Percentiles rank a stretch among this genome's conserved stretches.
These are phyloP conservation scores for Sander lucioperca DNA, from an alignment of 2,113 vertebrate genomes.

Conservation along the genomic window DNA sequence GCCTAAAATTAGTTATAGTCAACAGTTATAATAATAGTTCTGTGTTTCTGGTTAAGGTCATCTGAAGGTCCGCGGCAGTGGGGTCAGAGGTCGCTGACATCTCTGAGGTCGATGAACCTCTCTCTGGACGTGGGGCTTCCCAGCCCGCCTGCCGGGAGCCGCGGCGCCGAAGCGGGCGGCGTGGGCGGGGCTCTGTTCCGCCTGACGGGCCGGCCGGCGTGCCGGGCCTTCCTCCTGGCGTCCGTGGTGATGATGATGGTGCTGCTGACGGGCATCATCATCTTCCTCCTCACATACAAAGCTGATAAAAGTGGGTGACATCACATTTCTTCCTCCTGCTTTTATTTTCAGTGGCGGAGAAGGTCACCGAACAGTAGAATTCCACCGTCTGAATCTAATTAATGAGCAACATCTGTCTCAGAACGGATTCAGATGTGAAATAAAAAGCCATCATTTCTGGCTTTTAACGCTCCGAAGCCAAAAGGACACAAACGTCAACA, in stretches of 20 bases:
- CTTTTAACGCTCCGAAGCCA: no score
- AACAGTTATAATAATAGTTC: neutral
- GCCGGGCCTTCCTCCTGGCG: slow-evolving; percentile 64
- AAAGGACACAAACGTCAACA: no score
- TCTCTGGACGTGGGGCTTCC: slow-evolving; percentile 81
- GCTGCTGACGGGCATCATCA: slow-evolving; percentile 67
- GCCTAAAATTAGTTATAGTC: no score
- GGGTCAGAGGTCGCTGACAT: slow-evolving; percentile 25
- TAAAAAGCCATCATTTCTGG: neutral
- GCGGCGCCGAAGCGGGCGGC: rapidly evolving
- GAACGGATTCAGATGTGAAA: slow-evolving; percentile 29
- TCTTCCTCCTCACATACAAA: slow-evolving; percentile 44
- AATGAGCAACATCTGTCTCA: slow-evolving; percentile 3
- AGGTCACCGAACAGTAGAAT: neutral
- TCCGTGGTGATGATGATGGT: slow-evolving; percentile 68
- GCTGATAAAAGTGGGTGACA: rapidly evolving
- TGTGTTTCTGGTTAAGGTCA: slow-evolving; percentile 30
- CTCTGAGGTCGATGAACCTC: slow-evolving; percentile 41
- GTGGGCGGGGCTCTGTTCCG: slow-evolving; percentile 23
- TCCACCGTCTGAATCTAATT: no score
- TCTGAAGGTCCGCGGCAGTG: neutral
- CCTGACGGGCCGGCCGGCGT: slow-evolving; percentile 53
- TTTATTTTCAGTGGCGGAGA: neutral
- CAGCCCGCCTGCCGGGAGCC: neutral
- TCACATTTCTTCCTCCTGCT: neutral